Evolutionary conservation across 2,797 vertebrate genomes (phyloP), one percentile per base, ranked within the genome.

Genomic region (Anguilla obscura): DNA sequence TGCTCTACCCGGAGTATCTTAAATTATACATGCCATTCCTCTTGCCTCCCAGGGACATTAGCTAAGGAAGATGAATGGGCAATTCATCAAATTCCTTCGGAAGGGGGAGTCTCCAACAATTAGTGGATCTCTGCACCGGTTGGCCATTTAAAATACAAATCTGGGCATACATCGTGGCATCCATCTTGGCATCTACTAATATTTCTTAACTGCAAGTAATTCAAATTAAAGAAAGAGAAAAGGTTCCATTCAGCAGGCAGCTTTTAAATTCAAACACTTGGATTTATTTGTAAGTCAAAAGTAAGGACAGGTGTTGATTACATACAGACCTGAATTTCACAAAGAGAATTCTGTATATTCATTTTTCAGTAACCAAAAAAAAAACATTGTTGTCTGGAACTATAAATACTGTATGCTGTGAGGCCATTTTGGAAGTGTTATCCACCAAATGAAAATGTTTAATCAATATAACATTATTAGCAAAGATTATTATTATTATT

Each of bases 51-150:
- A 48, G 36, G 48, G 30, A 45, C 76, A 80, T 80, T 74, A 74
- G 69, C 40, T 80, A 45, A 80, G 24, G 40, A 80, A 80, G 76
- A 80, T 80, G 40, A 80, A 80, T 80, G 36, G 76, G 76, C 33
- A 45, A 80, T 80, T 45, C 40, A 21, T 45, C 76, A 40, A 80
- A 80, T 45, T 40, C 40, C 40, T 21, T 48, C 48, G 18, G 76
- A 45, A 80, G 12, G 76, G 76, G 36, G 18, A 45, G 18, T 48
- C 33, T 18, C 33, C 36, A 21, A 48, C 33, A 80, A 80, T 80
- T 80, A 80, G 76, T 80, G 76, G 40, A 80, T 80, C 76, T 45
- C 5, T 40, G 4, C 40, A 45, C 36, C n/a, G 30, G n/a, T 45
- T 80, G 36, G 40, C 76, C 33, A 8, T 45, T 40, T 16, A 45